Conservation (phyloP, 1,140 invertebrate species). For the Penaeus indicus region DNA sequence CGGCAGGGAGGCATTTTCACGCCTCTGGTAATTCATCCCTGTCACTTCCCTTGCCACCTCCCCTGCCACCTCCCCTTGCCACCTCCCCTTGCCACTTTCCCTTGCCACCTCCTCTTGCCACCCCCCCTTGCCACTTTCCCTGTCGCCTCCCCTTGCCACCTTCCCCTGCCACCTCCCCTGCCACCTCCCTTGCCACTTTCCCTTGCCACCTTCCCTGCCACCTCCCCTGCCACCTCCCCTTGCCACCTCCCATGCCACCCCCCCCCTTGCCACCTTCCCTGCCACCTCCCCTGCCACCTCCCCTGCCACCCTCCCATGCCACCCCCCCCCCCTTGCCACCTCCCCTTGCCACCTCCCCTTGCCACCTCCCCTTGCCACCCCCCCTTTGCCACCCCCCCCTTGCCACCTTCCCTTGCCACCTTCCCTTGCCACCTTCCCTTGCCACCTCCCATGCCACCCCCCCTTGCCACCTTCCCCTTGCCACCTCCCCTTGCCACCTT, state of each 20-base stretch:
- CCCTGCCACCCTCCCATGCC: not conserved
- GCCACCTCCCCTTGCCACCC: not conserved
- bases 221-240: too few species aligned
- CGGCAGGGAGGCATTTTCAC: too few species aligned
- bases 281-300: not conserved
- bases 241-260: too few species aligned
- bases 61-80: not conserved
- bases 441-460: not conserved
- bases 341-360: not conserved
- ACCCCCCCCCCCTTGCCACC: not conserved
- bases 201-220: not conserved
- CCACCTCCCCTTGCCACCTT: not conserved
- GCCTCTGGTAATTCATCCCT: too few species aligned
- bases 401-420: not conserved
- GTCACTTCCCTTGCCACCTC: too few species aligned
- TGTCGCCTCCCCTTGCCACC: too few species aligned
- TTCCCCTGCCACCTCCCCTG: too few species aligned
- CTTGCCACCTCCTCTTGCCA: not conserved
- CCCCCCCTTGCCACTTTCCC: too few species aligned
- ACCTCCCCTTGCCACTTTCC: not conserved
- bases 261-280: not conserved
- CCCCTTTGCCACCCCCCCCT: not conserved
- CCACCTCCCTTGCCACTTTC: too few species aligned
- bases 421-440: not conserved
- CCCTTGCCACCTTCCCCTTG: not conserved